Base-by-base conservation (phyloP, 2,113 vertebrate species). In the Monarcha castaneiventris region DNA sequence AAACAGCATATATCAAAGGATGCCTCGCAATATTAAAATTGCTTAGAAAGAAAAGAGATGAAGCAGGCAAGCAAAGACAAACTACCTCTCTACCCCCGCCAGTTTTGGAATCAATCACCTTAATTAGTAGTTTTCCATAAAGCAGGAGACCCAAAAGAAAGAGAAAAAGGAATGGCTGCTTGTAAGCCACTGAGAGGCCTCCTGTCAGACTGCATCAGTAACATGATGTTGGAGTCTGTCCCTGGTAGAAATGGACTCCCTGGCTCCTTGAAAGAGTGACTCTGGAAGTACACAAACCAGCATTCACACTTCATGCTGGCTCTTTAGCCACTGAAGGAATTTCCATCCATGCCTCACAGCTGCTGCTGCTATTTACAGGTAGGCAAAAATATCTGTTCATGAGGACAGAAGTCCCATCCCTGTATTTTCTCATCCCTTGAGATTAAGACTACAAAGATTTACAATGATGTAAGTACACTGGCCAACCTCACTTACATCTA, bases 401-500 rank as follows among this genome's bases (percentile, higher is more conserved):
- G 44, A 84, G 66, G 66, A 55, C 13, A 74, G n/a, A 58, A 44
- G 30, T 35, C 29, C 39, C 23, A 67, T 43, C 12, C 62, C 37
- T 37, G 2, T 58, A n/a, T 55, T 26, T 81, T 46, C 56, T 66
- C 43, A 16, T 21, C 39, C 41, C 26, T 37, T 30, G 37, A 68
- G 29, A 56, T 39, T 35, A 44, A 49, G 39, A 20, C 52, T 39
- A 33, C 4, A 1, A 63, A 30, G 51, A 48, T 9, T 13, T 13
- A 37, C 11, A 59, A 13, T 9, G 43, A 46, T 0, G 6, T 26
- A 78, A 51, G 37, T 59, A 83, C 66, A 62, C 2, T 4, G 48
- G 48, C 54, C 41, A 71, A 10, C 32, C 63, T 66, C 95, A 98
- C 99, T 99, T 97, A 99, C 99, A 82, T 99, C 99, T 94, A 99